Evolutionary conservation across 2,797 vertebrate species (phyloP).

Genomic region (Aphelocoma californica): DNA sequence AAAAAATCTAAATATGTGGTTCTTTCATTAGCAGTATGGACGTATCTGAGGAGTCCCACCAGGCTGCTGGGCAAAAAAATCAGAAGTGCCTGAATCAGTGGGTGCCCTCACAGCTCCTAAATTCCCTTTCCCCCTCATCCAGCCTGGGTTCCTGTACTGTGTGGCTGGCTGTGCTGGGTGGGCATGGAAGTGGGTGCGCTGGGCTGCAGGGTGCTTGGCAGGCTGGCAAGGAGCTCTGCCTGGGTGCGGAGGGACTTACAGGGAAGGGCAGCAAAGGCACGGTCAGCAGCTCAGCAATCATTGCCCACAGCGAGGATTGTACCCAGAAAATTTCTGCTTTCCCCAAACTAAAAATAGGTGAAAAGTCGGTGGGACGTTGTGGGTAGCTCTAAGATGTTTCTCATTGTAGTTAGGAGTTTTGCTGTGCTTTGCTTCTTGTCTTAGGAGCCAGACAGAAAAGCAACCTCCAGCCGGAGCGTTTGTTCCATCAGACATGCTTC

Average conservation of each 20-base stretch:
- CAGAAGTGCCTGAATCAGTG: neutral
- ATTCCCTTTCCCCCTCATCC: neutral
- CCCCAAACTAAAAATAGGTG: neutral
- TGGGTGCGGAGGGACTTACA: rapidly evolving
- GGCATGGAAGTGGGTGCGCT: rapidly evolving
- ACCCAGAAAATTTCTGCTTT: neutral
- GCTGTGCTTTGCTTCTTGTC: neutral
- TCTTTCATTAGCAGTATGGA: neutral
- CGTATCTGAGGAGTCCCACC: neutral
- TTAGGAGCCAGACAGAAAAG: constrained; percentile 26
- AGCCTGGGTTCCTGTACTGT: too few relatives aligned
- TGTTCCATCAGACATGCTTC: constrained; percentile 11
- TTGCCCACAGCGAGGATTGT: rapidly evolving
- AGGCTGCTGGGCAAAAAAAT: neutral
- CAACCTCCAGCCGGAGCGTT: neutral
- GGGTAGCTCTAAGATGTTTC: neutral
- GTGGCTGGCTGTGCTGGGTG: too few relatives aligned
- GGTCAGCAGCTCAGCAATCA: neutral
- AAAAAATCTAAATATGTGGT: neutral
- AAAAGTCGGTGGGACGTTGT: rapidly evolving
- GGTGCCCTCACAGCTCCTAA: neutral
- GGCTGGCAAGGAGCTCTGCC: neutral
- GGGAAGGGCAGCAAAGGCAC: neutral
- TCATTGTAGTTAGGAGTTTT: neutral
- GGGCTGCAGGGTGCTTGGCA: rapidly evolving